phyloP scores from a whole-genome alignment of 2,113 vertebrate species.

The Lagopus leucura region DNA sequence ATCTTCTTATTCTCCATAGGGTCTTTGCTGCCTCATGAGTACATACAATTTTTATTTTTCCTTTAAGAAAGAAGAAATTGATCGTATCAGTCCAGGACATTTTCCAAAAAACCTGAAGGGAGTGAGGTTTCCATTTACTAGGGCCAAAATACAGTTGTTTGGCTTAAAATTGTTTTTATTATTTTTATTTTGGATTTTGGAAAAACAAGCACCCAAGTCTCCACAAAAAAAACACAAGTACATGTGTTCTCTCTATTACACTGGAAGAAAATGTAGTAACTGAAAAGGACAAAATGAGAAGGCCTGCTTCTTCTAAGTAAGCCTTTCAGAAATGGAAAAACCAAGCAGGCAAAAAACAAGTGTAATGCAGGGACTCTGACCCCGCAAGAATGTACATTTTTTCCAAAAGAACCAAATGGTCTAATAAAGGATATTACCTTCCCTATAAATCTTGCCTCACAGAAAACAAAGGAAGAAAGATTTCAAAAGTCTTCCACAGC shows the following conservation, averaged over 20 bases:
- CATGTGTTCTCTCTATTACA: slow-evolving; percentile 53
- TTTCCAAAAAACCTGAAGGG: slow-evolving; percentile 59
- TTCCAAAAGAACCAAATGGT: slow-evolving; percentile 32
- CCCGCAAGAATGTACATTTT: slow-evolving; percentile 45
- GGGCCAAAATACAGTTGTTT: slow-evolving; percentile 65
- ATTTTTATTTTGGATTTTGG: slow-evolving; percentile 68
- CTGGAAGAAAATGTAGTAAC: slow-evolving; percentile 44
- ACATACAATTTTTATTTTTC: slow-evolving; percentile 10
- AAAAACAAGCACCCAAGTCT: slow-evolving; percentile 58
- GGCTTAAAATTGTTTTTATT: slow-evolving; percentile 59
- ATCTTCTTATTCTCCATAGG: background rate
- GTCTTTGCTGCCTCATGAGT: slow-evolving; percentile 7
- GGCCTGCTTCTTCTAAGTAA: slow-evolving; percentile 25
- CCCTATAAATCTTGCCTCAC: slow-evolving; percentile 38
- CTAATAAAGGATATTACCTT: slow-evolving; percentile 60
- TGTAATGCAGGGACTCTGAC: slow-evolving; percentile 51
- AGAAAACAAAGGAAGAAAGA: slow-evolving; percentile 46
- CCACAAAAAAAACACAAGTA: slow-evolving; percentile 23
- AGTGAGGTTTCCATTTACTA: slow-evolving; percentile 37
- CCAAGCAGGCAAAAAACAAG: slow-evolving; percentile 56
- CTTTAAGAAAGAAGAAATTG: slow-evolving; percentile 9
- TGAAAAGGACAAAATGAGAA: slow-evolving; percentile 46
- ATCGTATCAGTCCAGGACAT: slow-evolving; percentile 55
- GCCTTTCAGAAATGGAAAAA: slow-evolving; percentile 49
- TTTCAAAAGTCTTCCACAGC: slow-evolving; percentile 37